Evolutionary conservation across 2,797 vertebrate species (phyloP).

Genomic region (Alcedo atthis): DNA sequence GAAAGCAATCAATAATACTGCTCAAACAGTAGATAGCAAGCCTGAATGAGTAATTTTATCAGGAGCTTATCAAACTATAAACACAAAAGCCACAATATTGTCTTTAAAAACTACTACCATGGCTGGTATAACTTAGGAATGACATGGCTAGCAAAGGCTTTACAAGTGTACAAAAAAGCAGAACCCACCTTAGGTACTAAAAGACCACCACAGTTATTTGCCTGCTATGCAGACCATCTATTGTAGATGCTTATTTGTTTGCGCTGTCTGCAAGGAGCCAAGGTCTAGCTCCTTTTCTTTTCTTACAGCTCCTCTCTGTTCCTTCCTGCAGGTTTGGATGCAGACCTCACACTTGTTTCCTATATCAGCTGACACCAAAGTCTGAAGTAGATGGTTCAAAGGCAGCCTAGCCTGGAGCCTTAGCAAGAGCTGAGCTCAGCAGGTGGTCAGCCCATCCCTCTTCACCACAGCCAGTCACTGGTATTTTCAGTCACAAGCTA

Average conservation of each 20-base stretch:
- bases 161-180: neutral
- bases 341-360: neutral
- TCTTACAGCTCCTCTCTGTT: neutral
- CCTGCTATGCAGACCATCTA: neutral
- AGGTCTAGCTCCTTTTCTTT: neutral
- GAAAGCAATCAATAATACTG: neutral
- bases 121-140: neutral
- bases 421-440: neutral
- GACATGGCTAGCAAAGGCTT: neutral
- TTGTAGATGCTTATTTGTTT: neutral
- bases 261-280: neutral
- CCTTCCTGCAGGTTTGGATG: neutral
- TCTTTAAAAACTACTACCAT: neutral
- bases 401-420: neutral
- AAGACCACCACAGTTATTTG: neutral
- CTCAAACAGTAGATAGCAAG: neutral
- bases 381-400: neutral
- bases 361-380: rapidly evolving
- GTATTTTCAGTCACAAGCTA: neutral
- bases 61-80: neutral
- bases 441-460: neutral
- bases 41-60: neutral
- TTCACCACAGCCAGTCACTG: neutral
- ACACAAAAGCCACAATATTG: neutral
- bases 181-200: neutral